Base-by-base conservation (phyloP, 2,888 invertebrate species). In the Didymodactylos carnosus region DNA sequence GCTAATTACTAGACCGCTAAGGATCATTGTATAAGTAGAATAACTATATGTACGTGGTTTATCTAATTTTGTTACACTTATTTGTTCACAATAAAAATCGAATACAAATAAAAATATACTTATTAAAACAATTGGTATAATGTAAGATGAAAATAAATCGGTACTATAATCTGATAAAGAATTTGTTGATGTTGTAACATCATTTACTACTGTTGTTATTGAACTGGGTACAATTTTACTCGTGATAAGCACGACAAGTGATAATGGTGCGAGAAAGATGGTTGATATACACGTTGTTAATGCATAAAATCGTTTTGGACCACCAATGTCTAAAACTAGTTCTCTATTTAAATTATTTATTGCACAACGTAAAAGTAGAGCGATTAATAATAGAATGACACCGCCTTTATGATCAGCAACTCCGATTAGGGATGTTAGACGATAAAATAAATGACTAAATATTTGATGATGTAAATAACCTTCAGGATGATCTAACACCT, bases 361-460 rank as follows among this genome's bases (percentile, higher is more conserved):
- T 35, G 53, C 46, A 39, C 53, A 71, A 71, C 71, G 74, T 19
- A 25, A 10, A 71, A 71, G 71, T 16, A 74, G 39, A 11, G 74
- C 74, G 8, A 53, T 40, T 25, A 71, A 13, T 43, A 74, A 35
- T 71, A 74, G 16, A 71, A 74, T 41, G 11, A 74, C 69, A 29
- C 71, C 74, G 6, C 62, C 74, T 74, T 71, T 74, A 39, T 74
- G 74, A 46, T 74, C 74, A 19, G 74, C 71, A 14, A 74, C 53
- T n/a, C 71, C 43, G 41, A 74, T 53, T 11, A 39, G 62, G 16
- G 74, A 74, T 23, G 71, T 74, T 11, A 74, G 6, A 5, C 13
- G 14, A 74, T 62, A 71, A 29, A 74, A 74, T 23, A 74, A 16
- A 74, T 74, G 71, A 25, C 71, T 41, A 40, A 74, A 35, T n/a